phyloP scores from a whole-genome alignment of 2,888 invertebrate genomes.

The Parapristionchus giblindavisi region DNA sequence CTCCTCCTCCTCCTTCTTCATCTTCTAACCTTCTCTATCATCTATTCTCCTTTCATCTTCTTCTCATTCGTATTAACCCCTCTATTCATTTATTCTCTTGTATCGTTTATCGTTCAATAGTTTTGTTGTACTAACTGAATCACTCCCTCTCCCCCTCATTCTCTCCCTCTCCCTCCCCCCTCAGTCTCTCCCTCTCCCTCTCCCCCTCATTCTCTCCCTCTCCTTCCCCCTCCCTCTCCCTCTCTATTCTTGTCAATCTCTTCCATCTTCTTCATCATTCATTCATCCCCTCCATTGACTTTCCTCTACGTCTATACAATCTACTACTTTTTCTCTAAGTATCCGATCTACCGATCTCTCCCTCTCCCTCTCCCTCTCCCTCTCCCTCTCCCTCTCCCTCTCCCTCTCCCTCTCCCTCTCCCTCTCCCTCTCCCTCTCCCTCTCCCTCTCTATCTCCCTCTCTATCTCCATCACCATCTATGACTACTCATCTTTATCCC shows the following conservation, averaged over 20 bases:
- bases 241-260: background rate
- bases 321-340: constrained; percentile 40
- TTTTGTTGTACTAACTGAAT: background rate
- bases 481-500: background rate
- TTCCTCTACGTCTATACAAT: constrained; percentile 41
- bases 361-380: constrained; percentile 39
- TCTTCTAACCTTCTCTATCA: background rate
- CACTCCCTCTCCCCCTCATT: constrained; percentile 9
- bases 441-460: background rate
- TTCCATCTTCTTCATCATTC: background rate
- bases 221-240: background rate
- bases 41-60: constrained; percentile 7
- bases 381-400: constrained; percentile 28
- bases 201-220: constrained; percentile 4
- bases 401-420: constrained; percentile 34
- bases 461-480: background rate
- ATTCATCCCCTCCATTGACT: no score
- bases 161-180: constrained; percentile 36
- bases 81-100: constrained; percentile 2
- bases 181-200: background rate
- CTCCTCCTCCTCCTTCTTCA: background rate
- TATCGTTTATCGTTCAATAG: background rate
- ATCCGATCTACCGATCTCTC: constrained; percentile 36
- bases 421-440: constrained; percentile 26
- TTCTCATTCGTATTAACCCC: background rate